Conservation (phyloP, 1,140 invertebrate genomes). For the Littorina saxatilis region DNA sequence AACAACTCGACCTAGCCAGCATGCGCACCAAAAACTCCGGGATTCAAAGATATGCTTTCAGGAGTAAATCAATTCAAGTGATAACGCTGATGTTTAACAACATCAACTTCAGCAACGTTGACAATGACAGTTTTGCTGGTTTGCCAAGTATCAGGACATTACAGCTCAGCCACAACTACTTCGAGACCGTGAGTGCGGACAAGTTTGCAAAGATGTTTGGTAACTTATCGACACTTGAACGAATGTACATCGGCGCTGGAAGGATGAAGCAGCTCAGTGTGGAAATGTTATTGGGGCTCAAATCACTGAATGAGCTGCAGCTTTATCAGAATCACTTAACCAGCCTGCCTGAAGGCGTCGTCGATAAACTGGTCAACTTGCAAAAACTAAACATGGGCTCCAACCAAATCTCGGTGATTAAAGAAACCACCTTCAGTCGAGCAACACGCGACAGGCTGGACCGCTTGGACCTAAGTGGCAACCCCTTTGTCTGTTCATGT, state of each 20-base stretch:
- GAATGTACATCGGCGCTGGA: background rate
- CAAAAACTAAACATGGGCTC: background rate
- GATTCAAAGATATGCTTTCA: background rate
- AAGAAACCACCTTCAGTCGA: background rate
- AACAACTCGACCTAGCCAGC: background rate
- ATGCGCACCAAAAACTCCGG: background rate
- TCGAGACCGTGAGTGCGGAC: background rate
- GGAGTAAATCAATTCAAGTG: background rate
- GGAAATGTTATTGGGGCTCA: background rate
- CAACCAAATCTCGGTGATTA: background rate
- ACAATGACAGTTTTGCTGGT: background rate
- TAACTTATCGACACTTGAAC: background rate
- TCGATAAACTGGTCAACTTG: background rate
- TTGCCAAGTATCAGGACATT: background rate
- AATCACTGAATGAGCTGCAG: background rate
- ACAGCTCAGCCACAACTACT: background rate
- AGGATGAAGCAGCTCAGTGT: background rate
- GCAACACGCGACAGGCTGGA: background rate
- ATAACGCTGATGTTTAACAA: background rate
- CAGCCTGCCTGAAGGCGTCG: background rate
- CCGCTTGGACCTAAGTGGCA: background rate
- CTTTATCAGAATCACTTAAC: background rate
- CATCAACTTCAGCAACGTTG: background rate
- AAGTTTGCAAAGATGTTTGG: background rate
- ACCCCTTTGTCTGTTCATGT: constrained; percentile 34